These are phyloP conservation scores for Conops quadrifasciatus DNA, from an alignment of 2,888 invertebrate species.

Conservation along the genomic window DNA sequence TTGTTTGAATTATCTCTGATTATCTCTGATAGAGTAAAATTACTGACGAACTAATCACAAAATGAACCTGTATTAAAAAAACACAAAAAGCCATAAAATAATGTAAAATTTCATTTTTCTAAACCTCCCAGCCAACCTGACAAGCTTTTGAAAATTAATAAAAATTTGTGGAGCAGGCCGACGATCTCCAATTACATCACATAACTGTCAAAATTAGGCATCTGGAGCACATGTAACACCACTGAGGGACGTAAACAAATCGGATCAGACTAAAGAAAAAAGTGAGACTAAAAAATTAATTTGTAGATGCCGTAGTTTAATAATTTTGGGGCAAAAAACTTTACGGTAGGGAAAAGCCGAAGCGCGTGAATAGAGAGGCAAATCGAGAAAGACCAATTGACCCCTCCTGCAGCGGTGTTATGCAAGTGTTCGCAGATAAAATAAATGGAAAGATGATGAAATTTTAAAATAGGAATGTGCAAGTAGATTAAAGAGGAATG, in stretches of 20 bases:
- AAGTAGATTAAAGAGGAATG: neutral
- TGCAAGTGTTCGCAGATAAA: conserved; percentile 11
- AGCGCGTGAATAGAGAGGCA: neutral
- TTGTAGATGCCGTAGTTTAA: neutral
- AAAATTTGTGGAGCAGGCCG: conserved; percentile 8
- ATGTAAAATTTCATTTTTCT: too few species aligned
- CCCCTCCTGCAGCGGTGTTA: neutral
- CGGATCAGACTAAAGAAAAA: neutral
- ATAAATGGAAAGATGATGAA: neutral
- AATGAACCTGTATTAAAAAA: too few species aligned
- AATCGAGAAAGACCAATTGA: neutral
- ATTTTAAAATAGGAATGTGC: neutral
- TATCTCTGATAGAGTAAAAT: too few species aligned
- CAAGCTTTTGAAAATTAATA: neutral
- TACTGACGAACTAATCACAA: too few species aligned
- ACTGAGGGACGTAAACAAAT: neutral
- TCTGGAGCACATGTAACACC: conserved; percentile 16
- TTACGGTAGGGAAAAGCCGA: neutral
- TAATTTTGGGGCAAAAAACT: neutral
- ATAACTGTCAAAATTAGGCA: neutral
- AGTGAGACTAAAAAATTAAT: neutral
- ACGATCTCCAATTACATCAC: conserved; percentile 3
- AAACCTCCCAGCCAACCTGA: neutral
- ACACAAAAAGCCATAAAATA: too few species aligned
- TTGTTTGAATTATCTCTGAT: too few species aligned